Conservation (phyloP, 2,113 vertebrate species). For the Alligator sinensis region DNA sequence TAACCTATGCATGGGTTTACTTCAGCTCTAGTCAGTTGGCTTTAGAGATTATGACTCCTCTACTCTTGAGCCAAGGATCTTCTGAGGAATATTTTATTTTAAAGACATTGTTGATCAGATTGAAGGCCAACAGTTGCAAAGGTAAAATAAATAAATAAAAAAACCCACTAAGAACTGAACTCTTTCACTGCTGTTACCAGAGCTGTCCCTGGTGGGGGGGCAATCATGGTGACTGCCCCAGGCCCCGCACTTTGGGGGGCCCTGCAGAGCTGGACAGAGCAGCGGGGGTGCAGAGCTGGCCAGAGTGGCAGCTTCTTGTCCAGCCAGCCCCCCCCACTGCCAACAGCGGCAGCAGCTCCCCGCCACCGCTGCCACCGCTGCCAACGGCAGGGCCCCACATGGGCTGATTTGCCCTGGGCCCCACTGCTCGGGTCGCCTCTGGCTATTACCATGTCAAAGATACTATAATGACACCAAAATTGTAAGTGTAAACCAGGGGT, state of each 20-base stretch:
- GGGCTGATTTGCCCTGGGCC: no score
- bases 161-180: not conserved
- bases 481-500: not conserved
- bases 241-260: no score
- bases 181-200: not conserved
- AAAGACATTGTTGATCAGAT: not conserved
- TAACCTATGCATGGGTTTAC: not conserved
- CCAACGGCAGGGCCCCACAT: no score
- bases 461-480: not conserved
- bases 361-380: no score
- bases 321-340: no score
- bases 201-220: no score
- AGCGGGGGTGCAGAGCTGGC: no score
- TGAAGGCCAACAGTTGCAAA: not conserved
- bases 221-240: no score
- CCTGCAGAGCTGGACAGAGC: no score
- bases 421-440: not conserved
- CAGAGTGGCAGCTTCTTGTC: no score
- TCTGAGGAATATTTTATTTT: not conserved
- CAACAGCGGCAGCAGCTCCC: no score
- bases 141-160: not conserved
- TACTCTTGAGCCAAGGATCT: not conserved
- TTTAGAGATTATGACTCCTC: not conserved
- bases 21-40: not conserved
- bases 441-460: not conserved